Percentiles rank a stretch among this genome's conserved stretches.
Evolutionary conservation across 1,140 invertebrate species (phyloP).

Genomic region (Trachelipus rathkii): DNA sequence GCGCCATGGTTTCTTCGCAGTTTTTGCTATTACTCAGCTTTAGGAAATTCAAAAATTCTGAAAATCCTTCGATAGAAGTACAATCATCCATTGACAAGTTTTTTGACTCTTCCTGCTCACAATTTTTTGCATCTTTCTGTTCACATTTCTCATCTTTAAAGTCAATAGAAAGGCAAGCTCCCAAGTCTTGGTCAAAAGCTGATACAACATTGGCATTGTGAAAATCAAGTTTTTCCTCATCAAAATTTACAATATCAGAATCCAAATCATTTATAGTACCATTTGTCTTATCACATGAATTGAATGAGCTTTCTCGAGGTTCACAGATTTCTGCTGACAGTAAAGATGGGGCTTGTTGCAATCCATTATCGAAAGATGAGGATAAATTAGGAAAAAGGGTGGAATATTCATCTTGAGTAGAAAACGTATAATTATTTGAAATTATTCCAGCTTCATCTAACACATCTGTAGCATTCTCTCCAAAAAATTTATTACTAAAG

Average conservation of each 20-base stretch:
- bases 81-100: neutral
- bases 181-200: conserved; percentile 30
- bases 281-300: too few species aligned
- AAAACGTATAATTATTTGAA: too few species aligned
- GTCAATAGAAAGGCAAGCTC: conserved; percentile 29
- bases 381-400: too few species aligned
- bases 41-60: neutral
- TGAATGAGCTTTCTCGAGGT: too few species aligned
- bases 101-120: neutral
- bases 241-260: neutral
- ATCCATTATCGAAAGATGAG: too few species aligned
- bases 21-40: neutral
- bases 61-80: neutral
- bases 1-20: neutral
- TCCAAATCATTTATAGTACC: neutral
- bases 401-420: too few species aligned
- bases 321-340: too few species aligned
- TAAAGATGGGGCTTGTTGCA: too few species aligned
- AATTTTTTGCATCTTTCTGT: neutral
- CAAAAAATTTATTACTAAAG: too few species aligned
- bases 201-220: conserved; percentile 23
- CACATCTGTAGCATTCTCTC: too few species aligned
- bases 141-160: conserved; percentile 7
- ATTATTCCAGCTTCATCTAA: too few species aligned
- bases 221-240: neutral